Percentiles rank a stretch among this genome's conserved stretches.
Conservation (phyloP, 1,140 invertebrate species). For the Carposina sasakii region DNA sequence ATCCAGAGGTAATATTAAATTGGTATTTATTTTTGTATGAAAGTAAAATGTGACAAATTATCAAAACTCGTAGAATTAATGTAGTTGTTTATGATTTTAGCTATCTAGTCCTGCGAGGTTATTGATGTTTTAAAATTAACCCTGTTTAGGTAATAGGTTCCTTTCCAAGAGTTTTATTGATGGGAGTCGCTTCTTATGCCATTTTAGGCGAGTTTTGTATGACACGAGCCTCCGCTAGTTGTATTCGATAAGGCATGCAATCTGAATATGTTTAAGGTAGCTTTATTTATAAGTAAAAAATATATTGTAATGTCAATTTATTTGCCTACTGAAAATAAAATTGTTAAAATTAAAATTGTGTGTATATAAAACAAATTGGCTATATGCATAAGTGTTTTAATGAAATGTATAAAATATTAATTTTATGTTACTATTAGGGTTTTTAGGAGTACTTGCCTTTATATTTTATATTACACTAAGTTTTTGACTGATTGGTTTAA, state of each 20-base stretch:
- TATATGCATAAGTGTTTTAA: slow-evolving; percentile 27
- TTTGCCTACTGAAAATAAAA: slow-evolving; percentile 10
- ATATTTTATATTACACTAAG: slow-evolving; percentile 45
- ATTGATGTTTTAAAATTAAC: too few relatives aligned
- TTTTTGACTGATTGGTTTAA: slow-evolving; percentile 65
- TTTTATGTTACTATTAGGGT: slow-evolving; percentile 15
- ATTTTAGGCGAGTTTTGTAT: too few relatives aligned
- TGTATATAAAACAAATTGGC: slow-evolving; percentile 39
- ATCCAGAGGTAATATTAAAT: too few relatives aligned
- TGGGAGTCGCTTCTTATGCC: too few relatives aligned
- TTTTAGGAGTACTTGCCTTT: slow-evolving; percentile 61
- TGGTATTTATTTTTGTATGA: too few relatives aligned
- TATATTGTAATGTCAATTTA: neutral
- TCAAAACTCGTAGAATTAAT: too few relatives aligned
- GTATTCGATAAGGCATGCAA: neutral
- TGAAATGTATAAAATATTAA: slow-evolving; percentile 7
- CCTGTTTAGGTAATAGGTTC: too few relatives aligned
- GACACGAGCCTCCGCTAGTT: neutral
- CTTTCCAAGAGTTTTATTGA: too few relatives aligned
- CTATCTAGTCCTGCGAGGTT: too few relatives aligned
- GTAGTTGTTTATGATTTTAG: too few relatives aligned
- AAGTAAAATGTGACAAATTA: too few relatives aligned
- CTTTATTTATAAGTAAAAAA: neutral
- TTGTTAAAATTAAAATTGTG: slow-evolving; percentile 38
- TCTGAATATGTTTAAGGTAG: neutral